Percentiles rank a stretch among this genome's conserved stretches.
Conservation (phyloP, 2,888 invertebrate species). For the Leucophora obtusa region DNA sequence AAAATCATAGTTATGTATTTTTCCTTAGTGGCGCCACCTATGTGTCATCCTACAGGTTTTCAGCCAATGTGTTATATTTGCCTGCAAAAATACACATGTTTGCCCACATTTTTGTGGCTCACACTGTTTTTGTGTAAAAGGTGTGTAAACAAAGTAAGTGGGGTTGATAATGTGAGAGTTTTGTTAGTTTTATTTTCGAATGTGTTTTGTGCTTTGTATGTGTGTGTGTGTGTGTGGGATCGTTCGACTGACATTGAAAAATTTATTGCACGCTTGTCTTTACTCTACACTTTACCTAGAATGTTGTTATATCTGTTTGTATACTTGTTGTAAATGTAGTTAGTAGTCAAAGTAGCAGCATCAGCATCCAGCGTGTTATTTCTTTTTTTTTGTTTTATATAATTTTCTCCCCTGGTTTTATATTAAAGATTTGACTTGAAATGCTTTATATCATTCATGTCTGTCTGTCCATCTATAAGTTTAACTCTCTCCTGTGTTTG, state of each 20-base stretch:
- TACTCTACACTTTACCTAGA: slow-evolving; percentile 42
- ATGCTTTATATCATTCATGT: slow-evolving; percentile 53
- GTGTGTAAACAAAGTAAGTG: slow-evolving; percentile 13
- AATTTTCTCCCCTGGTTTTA: slow-evolving; percentile 41
- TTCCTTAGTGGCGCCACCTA: too few relatives aligned
- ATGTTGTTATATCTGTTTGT: neutral
- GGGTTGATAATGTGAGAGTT: slow-evolving; percentile 28
- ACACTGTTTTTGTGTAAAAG: neutral
- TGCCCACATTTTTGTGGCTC: neutral
- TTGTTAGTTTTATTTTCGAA: slow-evolving; percentile 10
- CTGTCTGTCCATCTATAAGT: slow-evolving; percentile 20
- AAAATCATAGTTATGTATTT: too few relatives aligned
- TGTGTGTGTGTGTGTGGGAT: slow-evolving; percentile 38
- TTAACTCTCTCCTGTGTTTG: slow-evolving; percentile 45
- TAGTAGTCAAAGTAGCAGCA: slow-evolving; percentile 44
- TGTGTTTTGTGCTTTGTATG: slow-evolving; percentile 8
- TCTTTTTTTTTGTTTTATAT: neutral
- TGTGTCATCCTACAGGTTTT: too few relatives aligned
- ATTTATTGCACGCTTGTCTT: slow-evolving; percentile 74
- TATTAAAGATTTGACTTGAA: slow-evolving; percentile 35
- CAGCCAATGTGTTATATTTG: too few relatives aligned
- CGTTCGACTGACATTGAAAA: slow-evolving; percentile 75
- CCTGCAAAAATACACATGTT: too few relatives aligned
- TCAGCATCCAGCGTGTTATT: slow-evolving; percentile 14
- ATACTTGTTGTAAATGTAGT: slow-evolving; percentile 30